Percentiles rank a stretch among this genome's conserved stretches.
Conservation (phyloP, 2,797 vertebrate species). For the Schizopygopsis malacanthus region DNA sequence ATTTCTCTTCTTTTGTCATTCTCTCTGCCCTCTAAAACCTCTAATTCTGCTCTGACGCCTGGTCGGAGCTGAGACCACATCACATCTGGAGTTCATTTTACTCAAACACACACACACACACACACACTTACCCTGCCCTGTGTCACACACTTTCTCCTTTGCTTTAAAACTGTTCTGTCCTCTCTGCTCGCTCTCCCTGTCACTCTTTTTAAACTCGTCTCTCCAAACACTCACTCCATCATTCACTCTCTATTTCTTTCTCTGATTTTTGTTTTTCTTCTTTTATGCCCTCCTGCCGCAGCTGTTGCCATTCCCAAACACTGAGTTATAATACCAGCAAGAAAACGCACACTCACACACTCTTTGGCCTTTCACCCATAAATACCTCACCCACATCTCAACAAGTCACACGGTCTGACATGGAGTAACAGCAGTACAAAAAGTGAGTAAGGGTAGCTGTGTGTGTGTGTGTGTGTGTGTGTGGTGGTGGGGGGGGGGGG, state of each 20-base stretch:
- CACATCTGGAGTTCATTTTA: constrained; percentile 95
- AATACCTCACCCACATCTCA: constrained; percentile 58
- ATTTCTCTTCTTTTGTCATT: neutral
- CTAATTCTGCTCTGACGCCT: constrained; percentile 83
- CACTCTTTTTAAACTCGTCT: neutral
- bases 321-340: constrained; percentile 40
- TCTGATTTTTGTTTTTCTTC: constrained; percentile 25
- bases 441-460: neutral
- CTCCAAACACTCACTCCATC: constrained; percentile 34
- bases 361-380: constrained; percentile 57
- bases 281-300: constrained; percentile 10
- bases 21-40: constrained; percentile 67
- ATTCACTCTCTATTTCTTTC: constrained; percentile 15
- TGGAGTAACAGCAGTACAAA: constrained; percentile 23
- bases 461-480: no score
- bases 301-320: constrained; percentile 40
- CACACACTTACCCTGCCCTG: constrained; percentile 24
- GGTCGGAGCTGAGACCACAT: constrained; percentile 76
- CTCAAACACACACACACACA: constrained; percentile 48
- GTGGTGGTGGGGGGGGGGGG: no score
- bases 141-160: constrained; percentile 35
- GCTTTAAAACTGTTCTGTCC: constrained; percentile 40
- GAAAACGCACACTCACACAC: constrained; percentile 44
- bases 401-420: constrained; percentile 49
- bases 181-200: constrained; percentile 67